These are phyloP conservation scores for Tragelaphus scriptus DNA, from an alignment of 2,113 vertebrate species.

Conservation along the genomic window DNA sequence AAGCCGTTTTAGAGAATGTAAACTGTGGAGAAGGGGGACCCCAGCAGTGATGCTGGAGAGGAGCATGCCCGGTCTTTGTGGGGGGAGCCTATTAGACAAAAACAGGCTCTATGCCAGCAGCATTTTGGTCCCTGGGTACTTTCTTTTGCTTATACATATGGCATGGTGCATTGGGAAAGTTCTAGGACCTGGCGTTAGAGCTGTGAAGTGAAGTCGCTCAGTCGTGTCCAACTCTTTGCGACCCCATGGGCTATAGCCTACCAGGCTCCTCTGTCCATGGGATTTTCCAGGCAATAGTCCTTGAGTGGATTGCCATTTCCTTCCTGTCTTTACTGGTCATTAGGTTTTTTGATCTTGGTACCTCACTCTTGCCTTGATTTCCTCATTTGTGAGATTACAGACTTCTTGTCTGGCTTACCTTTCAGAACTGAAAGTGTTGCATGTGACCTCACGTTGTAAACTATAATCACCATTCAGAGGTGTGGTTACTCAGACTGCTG, in stretches of 20 bases:
- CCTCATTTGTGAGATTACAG: not conserved
- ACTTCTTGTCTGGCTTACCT: not conserved
- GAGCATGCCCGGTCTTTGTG: not conserved
- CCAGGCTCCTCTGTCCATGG: too few species aligned
- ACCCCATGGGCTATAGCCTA: too few species aligned
- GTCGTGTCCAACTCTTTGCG: too few species aligned
- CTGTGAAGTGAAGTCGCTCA: not conserved
- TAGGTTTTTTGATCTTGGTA: slow-evolving; percentile 12
- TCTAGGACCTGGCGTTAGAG: not conserved
- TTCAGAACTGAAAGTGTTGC: not conserved
- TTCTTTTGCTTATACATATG: not conserved
- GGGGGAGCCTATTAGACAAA: not conserved
- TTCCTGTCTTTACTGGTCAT: not conserved
- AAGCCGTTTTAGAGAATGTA: not conserved
- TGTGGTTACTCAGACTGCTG: not conserved
- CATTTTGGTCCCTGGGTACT: not conserved
- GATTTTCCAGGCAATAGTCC: too few species aligned
- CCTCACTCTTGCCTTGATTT: not conserved
- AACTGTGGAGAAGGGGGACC: not conserved
- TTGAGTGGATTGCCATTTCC: too few species aligned
- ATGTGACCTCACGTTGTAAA: not conserved
- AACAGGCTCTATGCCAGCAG: not conserved
- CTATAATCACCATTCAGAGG: not conserved
- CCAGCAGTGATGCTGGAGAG: not conserved
- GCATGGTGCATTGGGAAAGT: not conserved